Evolutionary conservation across 2,888 invertebrate genomes (phyloP).

Genomic region (Adelognathus sp.): DNA sequence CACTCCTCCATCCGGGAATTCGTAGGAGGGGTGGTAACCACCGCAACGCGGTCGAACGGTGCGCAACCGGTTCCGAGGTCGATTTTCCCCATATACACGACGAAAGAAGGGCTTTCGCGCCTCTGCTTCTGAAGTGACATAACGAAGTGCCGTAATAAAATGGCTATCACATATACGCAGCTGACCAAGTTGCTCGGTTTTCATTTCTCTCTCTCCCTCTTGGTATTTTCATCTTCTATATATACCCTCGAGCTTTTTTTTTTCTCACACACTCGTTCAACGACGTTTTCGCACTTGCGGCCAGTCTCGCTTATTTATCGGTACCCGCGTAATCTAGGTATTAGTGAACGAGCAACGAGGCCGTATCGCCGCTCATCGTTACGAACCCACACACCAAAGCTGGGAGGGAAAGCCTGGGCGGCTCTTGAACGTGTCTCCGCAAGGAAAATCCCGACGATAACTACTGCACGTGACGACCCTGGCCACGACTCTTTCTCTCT

Average conservation of each 20-base stretch:
- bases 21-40: constrained; percentile 26
- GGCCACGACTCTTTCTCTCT: constrained; percentile 45
- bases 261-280: constrained; percentile 11
- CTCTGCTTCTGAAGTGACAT: constrained; percentile 56
- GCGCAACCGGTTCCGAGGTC: constrained; percentile 29
- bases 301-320: constrained; percentile 52
- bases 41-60: constrained; percentile 44
- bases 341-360: constrained; percentile 43
- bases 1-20: constrained; percentile 38
- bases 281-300: constrained; percentile 35
- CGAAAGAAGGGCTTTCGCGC: constrained; percentile 2
- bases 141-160: constrained; percentile 67
- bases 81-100: constrained; percentile 2
- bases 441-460: constrained; percentile 58
- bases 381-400: constrained; percentile 3
- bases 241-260: constrained; percentile 17
- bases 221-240: constrained; percentile 17
- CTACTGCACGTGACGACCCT: constrained; percentile 58
- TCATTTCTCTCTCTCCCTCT: constrained; percentile 47
- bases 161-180: constrained; percentile 59
- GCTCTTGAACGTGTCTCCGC: constrained; percentile 31
- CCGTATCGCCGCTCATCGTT: constrained; percentile 25
- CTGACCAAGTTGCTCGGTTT: constrained; percentile 53
- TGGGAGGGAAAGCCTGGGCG: neutral
- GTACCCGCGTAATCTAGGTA: constrained; percentile 58